Evolutionary conservation across 2,797 vertebrate species (phyloP).

Genomic region (Emydoidea blandingii): DNA sequence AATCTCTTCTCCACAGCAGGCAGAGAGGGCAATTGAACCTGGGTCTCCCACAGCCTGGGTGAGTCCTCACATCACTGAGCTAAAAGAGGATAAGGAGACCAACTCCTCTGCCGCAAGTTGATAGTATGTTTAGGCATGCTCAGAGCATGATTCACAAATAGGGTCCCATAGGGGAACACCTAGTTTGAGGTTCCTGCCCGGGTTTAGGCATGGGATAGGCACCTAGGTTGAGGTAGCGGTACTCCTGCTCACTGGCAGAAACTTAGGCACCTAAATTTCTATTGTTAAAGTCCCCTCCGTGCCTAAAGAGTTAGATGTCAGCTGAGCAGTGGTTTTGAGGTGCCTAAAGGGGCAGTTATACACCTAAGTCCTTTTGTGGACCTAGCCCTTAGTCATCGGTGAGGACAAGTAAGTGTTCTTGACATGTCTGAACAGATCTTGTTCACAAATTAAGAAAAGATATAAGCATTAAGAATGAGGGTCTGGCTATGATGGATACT

Average conservation of each 20-base stretch:
- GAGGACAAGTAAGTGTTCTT: conserved; percentile 5
- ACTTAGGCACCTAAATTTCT: background rate
- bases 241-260: background rate
- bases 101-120: no score
- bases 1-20: background rate
- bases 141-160: no score
- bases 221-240: background rate
- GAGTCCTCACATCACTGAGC: background rate
- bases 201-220: background rate
- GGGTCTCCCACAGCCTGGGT: background rate
- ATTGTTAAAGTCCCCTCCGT: background rate
- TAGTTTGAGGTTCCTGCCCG: background rate
- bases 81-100: background rate
- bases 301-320: background rate
- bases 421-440: background rate
- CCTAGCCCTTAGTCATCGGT: background rate
- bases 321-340: background rate
- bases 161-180: background rate
- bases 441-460: background rate
- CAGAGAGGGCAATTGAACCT: background rate
- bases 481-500: background rate
- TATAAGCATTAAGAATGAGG: background rate
- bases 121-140: background rate
- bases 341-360: background rate
- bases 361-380: background rate